Percentiles rank a stretch among this genome's conserved stretches.
phyloP scores from a whole-genome alignment of 1,140 invertebrate species.

The Drosophila fuyamai region DNA sequence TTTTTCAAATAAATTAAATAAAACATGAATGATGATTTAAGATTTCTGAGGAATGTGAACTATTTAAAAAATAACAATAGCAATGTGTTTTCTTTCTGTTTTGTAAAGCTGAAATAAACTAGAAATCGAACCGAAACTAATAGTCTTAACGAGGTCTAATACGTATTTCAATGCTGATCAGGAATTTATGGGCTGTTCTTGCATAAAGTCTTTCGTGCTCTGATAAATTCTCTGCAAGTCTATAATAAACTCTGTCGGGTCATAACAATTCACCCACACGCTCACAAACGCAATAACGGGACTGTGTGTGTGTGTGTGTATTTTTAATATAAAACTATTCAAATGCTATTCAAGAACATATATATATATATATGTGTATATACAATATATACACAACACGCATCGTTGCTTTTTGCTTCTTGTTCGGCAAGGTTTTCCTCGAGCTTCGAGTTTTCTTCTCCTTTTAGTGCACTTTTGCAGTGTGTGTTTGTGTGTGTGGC shows the following conservation, averaged over 20 bases:
- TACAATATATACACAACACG: conserved; percentile 36
- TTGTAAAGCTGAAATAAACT: too few species aligned
- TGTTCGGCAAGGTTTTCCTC: conserved; percentile 24
- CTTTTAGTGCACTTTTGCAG: conserved; percentile 37
- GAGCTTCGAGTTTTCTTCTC: conserved; percentile 27
- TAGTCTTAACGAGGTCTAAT: too few species aligned
- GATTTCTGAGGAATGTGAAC: not conserved
- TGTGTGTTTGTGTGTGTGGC: conserved; percentile 29
- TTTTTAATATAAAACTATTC: conserved; percentile 10
- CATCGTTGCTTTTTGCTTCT: conserved; percentile 42
- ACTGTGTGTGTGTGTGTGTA: conserved; percentile 1
- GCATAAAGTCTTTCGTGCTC: conserved; percentile 10
- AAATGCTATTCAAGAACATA: conserved; percentile 9
- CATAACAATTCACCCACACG: conserved; percentile 16
- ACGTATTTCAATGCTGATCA: not conserved
- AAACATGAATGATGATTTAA: too few species aligned
- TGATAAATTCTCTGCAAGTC: conserved; percentile 9
- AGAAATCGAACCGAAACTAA: too few species aligned
- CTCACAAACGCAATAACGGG: conserved; percentile 4
- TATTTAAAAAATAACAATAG: not conserved
- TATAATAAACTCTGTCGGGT: conserved; percentile 18
- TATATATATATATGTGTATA: conserved; percentile 30
- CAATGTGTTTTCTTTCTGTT: too few species aligned
- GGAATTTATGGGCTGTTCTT: conserved; percentile 2
- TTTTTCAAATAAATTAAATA: too few species aligned